phyloP scores from a whole-genome alignment of 2,797 vertebrate genomes.

The Pyrrhura leucotis region DNA sequence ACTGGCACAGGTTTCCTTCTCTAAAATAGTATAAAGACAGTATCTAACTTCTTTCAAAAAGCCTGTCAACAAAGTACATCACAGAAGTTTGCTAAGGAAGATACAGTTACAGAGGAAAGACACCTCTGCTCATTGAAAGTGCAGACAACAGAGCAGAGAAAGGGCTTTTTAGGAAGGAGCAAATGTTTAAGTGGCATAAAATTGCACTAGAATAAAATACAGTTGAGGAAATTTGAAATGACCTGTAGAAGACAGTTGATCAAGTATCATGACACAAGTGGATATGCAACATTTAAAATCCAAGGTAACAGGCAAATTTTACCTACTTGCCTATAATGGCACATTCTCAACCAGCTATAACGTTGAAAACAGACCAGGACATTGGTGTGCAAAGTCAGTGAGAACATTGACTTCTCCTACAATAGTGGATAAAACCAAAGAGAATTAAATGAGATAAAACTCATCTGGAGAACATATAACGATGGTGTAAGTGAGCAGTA shows the following conservation, averaged over 20 bases:
- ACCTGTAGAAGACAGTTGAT: neutral
- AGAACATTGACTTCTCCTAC: neutral
- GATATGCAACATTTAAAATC: neutral
- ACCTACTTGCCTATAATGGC: neutral
- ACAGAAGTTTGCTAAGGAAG: neutral
- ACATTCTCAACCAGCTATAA: neutral
- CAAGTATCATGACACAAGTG: neutral
- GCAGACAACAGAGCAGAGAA: neutral
- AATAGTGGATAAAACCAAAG: neutral
- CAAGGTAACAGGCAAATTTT: neutral
- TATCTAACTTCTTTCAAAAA: neutral
- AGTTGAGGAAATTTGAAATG: neutral
- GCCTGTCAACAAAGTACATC: neutral
- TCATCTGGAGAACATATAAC: neutral
- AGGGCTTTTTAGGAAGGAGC: neutral
- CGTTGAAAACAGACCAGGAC: neutral
- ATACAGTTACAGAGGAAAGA: neutral
- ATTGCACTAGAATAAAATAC: neutral
- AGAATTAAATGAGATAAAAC: neutral
- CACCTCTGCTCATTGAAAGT: neutral
- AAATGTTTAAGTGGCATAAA: neutral
- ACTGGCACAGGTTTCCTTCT: neutral
- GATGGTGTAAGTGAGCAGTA: neutral
- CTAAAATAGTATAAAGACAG: neutral
- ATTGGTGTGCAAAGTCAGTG: neutral